These are phyloP conservation scores for Coleophora deauratella DNA, from an alignment of 2,888 invertebrate genomes.

Conservation along the genomic window DNA sequence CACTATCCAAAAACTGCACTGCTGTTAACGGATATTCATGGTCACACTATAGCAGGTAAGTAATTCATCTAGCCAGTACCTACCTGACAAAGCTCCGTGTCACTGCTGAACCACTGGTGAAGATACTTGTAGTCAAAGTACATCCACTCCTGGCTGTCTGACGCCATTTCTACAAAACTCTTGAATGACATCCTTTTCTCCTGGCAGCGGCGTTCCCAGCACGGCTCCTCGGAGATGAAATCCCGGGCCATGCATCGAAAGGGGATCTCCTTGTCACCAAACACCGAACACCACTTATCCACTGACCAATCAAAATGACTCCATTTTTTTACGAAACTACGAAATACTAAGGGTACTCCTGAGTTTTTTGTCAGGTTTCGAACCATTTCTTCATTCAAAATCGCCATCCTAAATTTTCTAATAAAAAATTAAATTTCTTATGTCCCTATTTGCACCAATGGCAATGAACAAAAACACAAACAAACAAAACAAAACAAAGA, in stretches of 20 bases:
- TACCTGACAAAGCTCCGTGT: conserved; percentile 75
- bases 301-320: conserved; percentile 74
- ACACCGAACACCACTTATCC: conserved; percentile 73
- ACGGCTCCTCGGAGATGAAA: conserved; percentile 72
- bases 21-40: no score
- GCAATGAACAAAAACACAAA: no score
- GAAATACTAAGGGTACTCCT: conserved; percentile 68
- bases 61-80: conserved; percentile 37
- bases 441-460: no score
- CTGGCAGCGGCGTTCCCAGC: conserved; percentile 86
- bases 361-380: conserved; percentile 34
- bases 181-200: conserved; percentile 73
- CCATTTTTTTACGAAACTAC: conserved; percentile 71
- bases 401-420: conserved; percentile 2
- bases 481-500: no score
- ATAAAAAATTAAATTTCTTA: no score
- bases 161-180: conserved; percentile 71
- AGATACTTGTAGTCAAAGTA: conserved; percentile 92
- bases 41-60: not conserved
- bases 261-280: conserved; percentile 70
- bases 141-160: conserved; percentile 75
- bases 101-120: conserved; percentile 77
- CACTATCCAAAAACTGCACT: no score
- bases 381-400: conserved; percentile 36
- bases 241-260: conserved; percentile 68